Evolutionary conservation across 2,888 invertebrate species (phyloP).

Genomic region (Chrysolina haemoptera): DNA sequence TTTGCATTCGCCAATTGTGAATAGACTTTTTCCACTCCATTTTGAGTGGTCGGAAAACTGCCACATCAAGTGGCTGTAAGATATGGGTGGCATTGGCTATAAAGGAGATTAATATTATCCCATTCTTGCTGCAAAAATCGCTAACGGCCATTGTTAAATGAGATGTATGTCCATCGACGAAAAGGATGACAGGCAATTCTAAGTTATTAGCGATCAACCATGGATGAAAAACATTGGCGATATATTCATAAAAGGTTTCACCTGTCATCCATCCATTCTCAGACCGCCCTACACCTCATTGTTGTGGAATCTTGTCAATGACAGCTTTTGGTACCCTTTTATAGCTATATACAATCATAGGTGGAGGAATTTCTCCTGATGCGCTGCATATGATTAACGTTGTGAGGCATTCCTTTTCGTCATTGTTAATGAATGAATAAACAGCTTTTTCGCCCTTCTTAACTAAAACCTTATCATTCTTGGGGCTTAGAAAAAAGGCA

Average conservation of each 20-base stretch:
- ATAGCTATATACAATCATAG: constrained; percentile 57
- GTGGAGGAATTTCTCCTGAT: constrained; percentile 47
- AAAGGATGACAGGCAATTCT: constrained; percentile 62
- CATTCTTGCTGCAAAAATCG: constrained; percentile 23
- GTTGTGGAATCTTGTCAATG: constrained; percentile 19
- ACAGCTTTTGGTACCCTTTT: constrained; percentile 30
- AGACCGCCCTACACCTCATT: constrained; percentile 65
- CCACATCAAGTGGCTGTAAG: constrained; percentile 31
- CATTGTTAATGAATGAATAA: too few relatives aligned
- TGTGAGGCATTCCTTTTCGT: constrained; percentile 46
- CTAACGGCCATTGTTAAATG: constrained; percentile 53
- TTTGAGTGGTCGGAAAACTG: constrained; percentile 34
- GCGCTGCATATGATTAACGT: constrained; percentile 55
- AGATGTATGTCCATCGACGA: constrained; percentile 66
- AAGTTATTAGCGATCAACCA: constrained; percentile 63
- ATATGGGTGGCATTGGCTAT: constrained; percentile 27
- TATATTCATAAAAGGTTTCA: constrained; percentile 65
- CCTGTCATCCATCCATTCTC: constrained; percentile 68
- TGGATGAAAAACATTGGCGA: constrained; percentile 64
- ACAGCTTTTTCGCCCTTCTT: too few relatives aligned
- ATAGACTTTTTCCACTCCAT: constrained; percentile 34
- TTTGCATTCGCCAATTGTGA: constrained; percentile 33
- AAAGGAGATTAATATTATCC: constrained; percentile 14
- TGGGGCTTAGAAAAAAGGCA: not conserved
- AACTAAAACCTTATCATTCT: not conserved